A percentile compares a stretch with the other conserved stretches of the same genome.
phyloP scores from a whole-genome alignment of 2,888 invertebrate genomes.

The Synergus laeviventris region DNA sequence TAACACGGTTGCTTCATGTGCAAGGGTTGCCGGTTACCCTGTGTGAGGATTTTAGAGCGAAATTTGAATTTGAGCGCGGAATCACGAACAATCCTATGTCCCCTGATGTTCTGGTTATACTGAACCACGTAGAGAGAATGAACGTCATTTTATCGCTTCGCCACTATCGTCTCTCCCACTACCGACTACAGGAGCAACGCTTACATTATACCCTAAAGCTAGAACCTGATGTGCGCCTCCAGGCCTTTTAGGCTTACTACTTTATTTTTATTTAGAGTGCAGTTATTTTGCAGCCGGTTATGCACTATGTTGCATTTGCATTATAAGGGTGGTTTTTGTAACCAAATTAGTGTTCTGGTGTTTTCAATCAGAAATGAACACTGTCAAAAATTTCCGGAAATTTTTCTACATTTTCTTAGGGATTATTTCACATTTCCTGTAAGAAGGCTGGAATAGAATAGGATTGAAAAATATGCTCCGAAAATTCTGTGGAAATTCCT shows the following conservation, averaged over 20 bases:
- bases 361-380: too few species aligned
- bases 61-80: neutral
- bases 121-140: constrained; percentile 53
- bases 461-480: too few species aligned
- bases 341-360: too few species aligned
- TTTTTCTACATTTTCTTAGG: too few species aligned
- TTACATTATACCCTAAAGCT: neutral
- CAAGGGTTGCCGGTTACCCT: neutral
- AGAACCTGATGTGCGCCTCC: constrained; percentile 15
- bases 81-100: neutral
- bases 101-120: neutral
- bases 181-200: constrained; percentile 14
- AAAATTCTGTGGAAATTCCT: too few species aligned
- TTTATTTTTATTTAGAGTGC: neutral
- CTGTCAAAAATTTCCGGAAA: too few species aligned
- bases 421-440: too few species aligned
- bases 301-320: too few species aligned
- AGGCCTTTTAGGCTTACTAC: neutral
- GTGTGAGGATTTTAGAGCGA: neutral
- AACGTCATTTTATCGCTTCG: constrained; percentile 66
- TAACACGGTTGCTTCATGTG: neutral
- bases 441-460: too few species aligned
- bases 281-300: too few species aligned
- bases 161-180: constrained; percentile 42
- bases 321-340: too few species aligned